Base-by-base conservation (phyloP, 2,797 vertebrate genomes). In the Bryconaethiops microstoma region DNA sequence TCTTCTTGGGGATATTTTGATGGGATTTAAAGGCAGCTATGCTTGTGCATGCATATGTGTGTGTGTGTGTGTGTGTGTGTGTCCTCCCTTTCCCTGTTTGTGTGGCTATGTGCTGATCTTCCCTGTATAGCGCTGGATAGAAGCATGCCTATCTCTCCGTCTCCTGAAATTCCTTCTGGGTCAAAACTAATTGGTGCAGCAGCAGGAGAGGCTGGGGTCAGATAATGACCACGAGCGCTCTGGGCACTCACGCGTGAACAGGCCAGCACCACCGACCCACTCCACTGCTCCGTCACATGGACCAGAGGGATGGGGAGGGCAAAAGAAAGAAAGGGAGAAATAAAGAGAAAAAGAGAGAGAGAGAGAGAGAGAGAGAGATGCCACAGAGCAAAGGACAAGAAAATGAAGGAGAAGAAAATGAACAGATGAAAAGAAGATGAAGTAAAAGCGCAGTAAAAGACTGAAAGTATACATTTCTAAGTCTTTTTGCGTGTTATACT, bases 121-220 rank as follows among this genome's bases (percentile, higher is more conserved):
- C 64, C 77, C 73, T 54, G 12, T 52, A 67, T 16, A 54, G 71
- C 83, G 40, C 77, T 78, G 81, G 84, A 90, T 84, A 83, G 88
- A 91, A 84, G 59, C 67, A 82, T 87, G 90, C 87, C 87, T 77
- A 74, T 89, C 87, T 84, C 80, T 79, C 80, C 63, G 76, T 91
- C 87, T 87, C 74, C 85, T 87, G 86, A 88, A 87, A 83, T 91
- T 92, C 91, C 91, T 94, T 93, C 93, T 92, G 92, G 93, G 92
- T 94, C 92, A 93, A 88, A 93, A 94, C 90, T 94, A 94, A 95
- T 94, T 94, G 92, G 93, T 91, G 89, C 86, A 62, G 88, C 91
- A 91, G 88, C 72, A 88, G 88, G 83, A 88, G 83, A 90, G 85
- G 88, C 89, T 87, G 82, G 86, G 87, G 88, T 92, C 91, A 88